Base-by-base conservation (phyloP, 1,140 invertebrate genomes). In the Hylaeus anthracinus region DNA sequence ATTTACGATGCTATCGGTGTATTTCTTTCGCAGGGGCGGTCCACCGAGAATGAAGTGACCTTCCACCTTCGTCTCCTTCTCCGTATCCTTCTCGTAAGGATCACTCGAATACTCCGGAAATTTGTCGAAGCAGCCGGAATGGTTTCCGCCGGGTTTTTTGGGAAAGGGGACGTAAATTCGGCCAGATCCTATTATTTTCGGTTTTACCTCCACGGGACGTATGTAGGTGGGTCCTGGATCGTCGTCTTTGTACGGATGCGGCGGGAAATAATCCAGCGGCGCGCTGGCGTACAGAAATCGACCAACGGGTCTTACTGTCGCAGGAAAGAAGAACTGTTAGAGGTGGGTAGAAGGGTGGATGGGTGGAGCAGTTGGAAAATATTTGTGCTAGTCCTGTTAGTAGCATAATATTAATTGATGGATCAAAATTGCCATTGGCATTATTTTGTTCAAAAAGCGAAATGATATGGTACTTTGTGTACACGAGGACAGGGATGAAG, bases 51-150 rank as follows among this genome's bases (percentile, higher is more conserved):
- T 58, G 73, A 86, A 89, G 69, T 72, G 81, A 15, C 72, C 58
- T 63, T 45, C 60, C 1, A 37, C 39, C n/a, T 6, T 53, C 45
- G 37, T 69, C 48, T 70, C 76, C 67, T 56, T 75, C 60, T 67
- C 73, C 9, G 43, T 51, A 5, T 60, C 67, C 15, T 67, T 60
- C 26, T 72, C 61, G 41, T 91, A 91, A 14, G 87, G 88, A 14
- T 90, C 88, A 45, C 64, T 72, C 3, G 53, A 58, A 60, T 88
- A 86, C 15, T 51, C 5, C 1, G 90, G 90, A 65, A 88, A 92
- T 84, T 89, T 90, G 69, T 66, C 60, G 65, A 92, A 92, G 66
- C 91, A 91, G 41, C 92, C 92, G 9, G 86, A 87, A 55, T 90
- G 86, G 71, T 81, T 88, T 71, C 91, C 91, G 3, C 84, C 88